These are phyloP conservation scores for Sebastes vulpes DNA, from an alignment of 2,797 vertebrate genomes.

Conservation along the genomic window DNA sequence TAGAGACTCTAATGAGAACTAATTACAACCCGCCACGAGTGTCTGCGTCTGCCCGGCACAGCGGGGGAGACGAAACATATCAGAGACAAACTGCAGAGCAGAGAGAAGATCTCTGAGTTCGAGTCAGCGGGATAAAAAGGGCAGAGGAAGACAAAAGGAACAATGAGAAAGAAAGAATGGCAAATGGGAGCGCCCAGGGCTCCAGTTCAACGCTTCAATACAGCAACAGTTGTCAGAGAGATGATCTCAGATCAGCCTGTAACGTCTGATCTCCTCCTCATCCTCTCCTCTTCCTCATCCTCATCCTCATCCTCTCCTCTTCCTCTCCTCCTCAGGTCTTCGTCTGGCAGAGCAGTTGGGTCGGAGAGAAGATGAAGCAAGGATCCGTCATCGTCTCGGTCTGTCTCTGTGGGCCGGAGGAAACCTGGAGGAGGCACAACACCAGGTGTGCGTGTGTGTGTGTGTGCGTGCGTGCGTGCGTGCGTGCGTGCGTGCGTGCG, in stretches of 20 bases:
- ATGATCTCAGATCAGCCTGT: conserved; percentile 7
- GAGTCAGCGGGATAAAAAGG: conserved; percentile 15
- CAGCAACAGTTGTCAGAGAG: conserved; percentile 45
- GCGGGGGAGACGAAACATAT: conserved; percentile 36
- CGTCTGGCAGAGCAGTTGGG: conserved; percentile 95
- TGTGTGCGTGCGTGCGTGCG: rapidly evolving
- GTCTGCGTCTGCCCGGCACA: conserved; percentile 17
- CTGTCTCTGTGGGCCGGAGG: conserved; percentile 94
- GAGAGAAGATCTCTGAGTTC: conserved; percentile 22
- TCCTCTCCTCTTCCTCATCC: neutral
- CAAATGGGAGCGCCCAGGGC: conserved; percentile 1
- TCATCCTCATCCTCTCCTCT: neutral
- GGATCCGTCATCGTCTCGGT: conserved; percentile 94
- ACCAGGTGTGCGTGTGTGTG: conserved; percentile 77
- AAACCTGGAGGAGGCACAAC: conserved; percentile 94
- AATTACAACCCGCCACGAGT: conserved; percentile 38
- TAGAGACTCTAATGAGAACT: conserved; percentile 61
- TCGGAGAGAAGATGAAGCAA: conserved; percentile 94
- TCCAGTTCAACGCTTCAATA: neutral
- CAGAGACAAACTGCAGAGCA: conserved; percentile 15
- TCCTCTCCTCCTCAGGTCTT: conserved; percentile 85
- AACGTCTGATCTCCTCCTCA: conserved; percentile 5
- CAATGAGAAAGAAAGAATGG: conserved; percentile 11
- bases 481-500: rapidly evolving
- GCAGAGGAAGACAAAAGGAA: conserved; percentile 9